phyloP scores from a whole-genome alignment of 2,888 invertebrate species.

The Trachelus tabidus region DNA sequence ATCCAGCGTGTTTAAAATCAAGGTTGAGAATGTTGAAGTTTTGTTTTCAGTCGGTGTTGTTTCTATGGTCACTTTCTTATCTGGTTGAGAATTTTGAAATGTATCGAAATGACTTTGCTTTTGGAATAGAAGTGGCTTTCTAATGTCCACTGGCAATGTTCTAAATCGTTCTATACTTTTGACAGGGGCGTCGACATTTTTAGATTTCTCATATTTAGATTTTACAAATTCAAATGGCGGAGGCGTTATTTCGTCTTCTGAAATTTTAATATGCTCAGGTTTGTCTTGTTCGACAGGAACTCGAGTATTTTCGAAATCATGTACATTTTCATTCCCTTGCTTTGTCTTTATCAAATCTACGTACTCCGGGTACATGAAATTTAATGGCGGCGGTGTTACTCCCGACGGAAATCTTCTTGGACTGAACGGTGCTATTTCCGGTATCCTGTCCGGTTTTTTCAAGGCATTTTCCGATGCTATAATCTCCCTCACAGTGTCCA shows the following conservation, averaged over 20 bases:
- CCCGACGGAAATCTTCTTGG: not conserved
- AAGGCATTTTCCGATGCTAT: not conserved
- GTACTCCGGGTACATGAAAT: conserved; percentile 1
- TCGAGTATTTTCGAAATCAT: not conserved
- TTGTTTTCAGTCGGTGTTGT: not conserved
- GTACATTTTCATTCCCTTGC: not conserved
- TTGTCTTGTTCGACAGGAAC: not conserved
- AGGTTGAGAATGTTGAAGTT: not conserved
- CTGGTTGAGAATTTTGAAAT: not conserved
- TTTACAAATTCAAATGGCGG: not conserved
- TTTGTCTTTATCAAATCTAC: not conserved
- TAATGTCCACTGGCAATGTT: not conserved
- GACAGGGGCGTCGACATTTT: not conserved
- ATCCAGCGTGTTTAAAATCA: not conserved
- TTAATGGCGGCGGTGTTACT: not conserved
- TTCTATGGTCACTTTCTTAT: not conserved
- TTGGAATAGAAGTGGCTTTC: not conserved
- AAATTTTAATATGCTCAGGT: not conserved
- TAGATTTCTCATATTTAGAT: not conserved
- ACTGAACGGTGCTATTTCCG: not conserved
- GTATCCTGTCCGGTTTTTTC: not conserved
- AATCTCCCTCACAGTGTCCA: not conserved
- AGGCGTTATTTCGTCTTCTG: not conserved
- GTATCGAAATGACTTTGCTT: not conserved
- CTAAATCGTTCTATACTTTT: not conserved